Base-by-base conservation (phyloP, 92 coral and sea anemone genomes). In the Galaxea fascicularis region DNA sequence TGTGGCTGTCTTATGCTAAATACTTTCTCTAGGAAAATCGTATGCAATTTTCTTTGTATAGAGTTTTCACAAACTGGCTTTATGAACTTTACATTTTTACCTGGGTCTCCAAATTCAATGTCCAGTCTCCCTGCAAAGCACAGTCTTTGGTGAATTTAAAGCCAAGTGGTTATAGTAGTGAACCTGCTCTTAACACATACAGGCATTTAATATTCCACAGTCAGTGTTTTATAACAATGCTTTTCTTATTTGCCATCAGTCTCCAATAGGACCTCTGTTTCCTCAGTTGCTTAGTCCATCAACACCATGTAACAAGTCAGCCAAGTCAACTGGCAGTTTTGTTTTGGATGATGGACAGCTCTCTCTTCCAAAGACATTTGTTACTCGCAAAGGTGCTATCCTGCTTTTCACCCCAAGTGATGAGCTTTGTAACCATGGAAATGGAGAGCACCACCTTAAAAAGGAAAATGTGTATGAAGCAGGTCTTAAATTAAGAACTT, bases 311-410 rank as follows among this genome's bases (percentile, higher is more conserved):
- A 52, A 89, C 58, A 89, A 87, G 80, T 84, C 92, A 2, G 79
- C 90, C 57, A 84, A 57, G 82, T 85, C 94, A 4, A 46, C 74
- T 11, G 87, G 90, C 60, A 84, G 90, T 57, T 69, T 75, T 31
- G 82, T 71, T 0, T 52, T 81, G 24, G 83, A 83, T 52, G 92
- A 94, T 81, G 95, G 98, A 56, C 98, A 94, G 69, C 70, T 94
- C 15, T 71, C 83, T 17, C 93, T 96, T 3, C 98, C 98, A 54
- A 96, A 94, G 89, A 96, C 98, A 7, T 96, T 78, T 79, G 92
- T 94, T 15, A 96, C 98, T 54, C 96, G 98, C 44, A 96, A 94
- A 67, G 98, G 98, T 73, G 98, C 98, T 0, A 87, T 96, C 68
- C 82, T 96, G 10, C 90, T 96, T 49, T 96, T 94, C 73, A 93